Conservation (phyloP, 2,888 invertebrate species). For the Athalia circularis region DNA sequence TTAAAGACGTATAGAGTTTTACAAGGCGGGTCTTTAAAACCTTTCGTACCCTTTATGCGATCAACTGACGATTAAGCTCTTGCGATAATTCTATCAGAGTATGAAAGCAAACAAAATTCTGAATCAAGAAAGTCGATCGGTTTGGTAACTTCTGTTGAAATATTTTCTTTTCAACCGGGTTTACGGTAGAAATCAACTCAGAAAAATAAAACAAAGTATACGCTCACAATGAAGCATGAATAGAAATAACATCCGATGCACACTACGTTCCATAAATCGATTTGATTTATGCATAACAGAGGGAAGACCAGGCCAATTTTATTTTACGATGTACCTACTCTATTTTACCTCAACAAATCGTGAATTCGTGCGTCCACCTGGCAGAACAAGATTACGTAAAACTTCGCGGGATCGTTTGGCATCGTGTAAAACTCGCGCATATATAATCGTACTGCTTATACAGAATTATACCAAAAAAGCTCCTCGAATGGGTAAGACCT, state of each 20-base stretch:
- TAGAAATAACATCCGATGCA: conserved; percentile 20
- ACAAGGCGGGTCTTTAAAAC: background rate
- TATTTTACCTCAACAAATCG: conserved; percentile 36
- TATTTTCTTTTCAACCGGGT: background rate
- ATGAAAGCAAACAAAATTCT: conserved; percentile 17
- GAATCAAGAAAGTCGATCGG: background rate
- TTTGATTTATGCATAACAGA: conserved; percentile 41
- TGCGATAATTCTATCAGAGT: background rate
- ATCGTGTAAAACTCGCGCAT: conserved; percentile 17
- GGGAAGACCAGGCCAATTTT: conserved; percentile 40
- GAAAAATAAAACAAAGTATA: background rate
- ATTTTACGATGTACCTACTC: conserved; percentile 31
- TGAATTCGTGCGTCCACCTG: conserved; percentile 37
- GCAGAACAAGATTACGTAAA: conserved; percentile 35
- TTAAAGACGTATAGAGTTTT: conserved; percentile 13
- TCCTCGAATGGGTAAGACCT: background rate
- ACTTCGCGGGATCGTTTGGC: conserved; percentile 5
- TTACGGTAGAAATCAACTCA: background rate
- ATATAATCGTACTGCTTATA: background rate
- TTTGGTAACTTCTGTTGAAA: background rate
- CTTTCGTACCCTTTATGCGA: background rate
- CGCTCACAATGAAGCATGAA: background rate
- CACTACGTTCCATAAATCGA: conserved; percentile 32
- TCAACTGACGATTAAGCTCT: background rate
- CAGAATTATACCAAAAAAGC: background rate